Evolutionary conservation across 2,113 vertebrate species (phyloP).

Genomic region (Albula glossodonta): DNA sequence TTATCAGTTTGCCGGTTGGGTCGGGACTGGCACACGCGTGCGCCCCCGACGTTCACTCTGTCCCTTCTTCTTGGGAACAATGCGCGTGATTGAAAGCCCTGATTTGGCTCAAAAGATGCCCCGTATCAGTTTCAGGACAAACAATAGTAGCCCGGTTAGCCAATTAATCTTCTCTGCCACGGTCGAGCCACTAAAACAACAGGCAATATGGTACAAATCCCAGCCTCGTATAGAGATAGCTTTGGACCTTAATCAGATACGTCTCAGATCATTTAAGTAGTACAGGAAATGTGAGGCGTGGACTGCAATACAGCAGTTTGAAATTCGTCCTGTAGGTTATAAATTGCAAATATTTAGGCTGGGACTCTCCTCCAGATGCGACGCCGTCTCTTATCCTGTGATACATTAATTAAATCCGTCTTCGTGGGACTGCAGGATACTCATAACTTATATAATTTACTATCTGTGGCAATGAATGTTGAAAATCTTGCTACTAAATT

Average conservation of each 20-base stretch:
- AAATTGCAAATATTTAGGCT: neutral
- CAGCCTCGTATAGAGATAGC: neutral
- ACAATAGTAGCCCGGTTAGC: conserved; percentile 63
- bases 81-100: conserved; percentile 35
- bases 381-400: too few species aligned
- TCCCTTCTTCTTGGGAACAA: conserved; percentile 54
- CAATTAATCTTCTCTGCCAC: conserved; percentile 60
- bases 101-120: conserved; percentile 60
- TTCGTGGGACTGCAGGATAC: too few species aligned
- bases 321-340: neutral
- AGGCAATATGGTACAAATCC: conserved; percentile 22
- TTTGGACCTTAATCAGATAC: neutral
- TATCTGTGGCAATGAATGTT: too few species aligned
- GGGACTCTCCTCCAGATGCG: too few species aligned
- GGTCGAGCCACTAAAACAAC: conserved; percentile 9
- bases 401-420: too few species aligned
- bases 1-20: conserved; percentile 33
- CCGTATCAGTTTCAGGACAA: conserved; percentile 59
- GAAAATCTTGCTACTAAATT: too few species aligned
- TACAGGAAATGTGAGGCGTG: neutral
- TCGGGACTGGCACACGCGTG: conserved; percentile 49
- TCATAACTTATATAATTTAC: too few species aligned
- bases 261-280: neutral
- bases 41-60: conserved; percentile 46
- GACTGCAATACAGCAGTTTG: neutral